Evolutionary conservation across 2,888 invertebrate species (phyloP).

Genomic region (Calephelis perditalis): DNA sequence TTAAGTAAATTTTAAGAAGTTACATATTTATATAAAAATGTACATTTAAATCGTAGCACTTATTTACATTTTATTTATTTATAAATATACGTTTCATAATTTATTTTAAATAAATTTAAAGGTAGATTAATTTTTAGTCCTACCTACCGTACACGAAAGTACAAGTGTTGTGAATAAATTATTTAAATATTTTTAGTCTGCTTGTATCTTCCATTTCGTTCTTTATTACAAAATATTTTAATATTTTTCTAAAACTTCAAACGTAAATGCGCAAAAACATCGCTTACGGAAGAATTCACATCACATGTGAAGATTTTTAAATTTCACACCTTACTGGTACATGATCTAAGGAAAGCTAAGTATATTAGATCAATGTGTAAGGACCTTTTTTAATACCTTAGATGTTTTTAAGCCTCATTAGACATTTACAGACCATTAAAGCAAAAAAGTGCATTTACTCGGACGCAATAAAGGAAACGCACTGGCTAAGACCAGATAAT

Average conservation of each 20-base stretch:
- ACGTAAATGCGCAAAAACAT: background rate
- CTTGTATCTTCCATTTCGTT: no score
- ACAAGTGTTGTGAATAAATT: no score
- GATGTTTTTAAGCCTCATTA: slow-evolving; percentile 6
- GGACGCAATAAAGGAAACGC: slow-evolving; percentile 2
- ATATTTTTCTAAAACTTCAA: background rate
- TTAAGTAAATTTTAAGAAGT: no score
- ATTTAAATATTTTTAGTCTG: no score
- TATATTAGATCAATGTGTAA: background rate
- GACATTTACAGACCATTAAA: slow-evolving; percentile 2
- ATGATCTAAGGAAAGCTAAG: slow-evolving; percentile 7
- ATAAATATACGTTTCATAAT: no score
- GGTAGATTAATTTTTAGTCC: no score
- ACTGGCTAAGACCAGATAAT: background rate
- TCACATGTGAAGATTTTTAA: slow-evolving; percentile 1
- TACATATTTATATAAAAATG: no score
- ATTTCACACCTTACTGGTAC: slow-evolving; percentile 4
- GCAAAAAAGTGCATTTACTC: slow-evolving; percentile 1
- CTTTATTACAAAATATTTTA: no score
- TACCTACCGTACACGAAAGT: no score
- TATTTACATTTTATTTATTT: no score
- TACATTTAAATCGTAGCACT: no score
- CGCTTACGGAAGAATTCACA: slow-evolving; percentile 3
- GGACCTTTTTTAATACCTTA: slow-evolving; percentile 10
- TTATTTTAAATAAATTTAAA: no score